Conservation (phyloP, 2,797 vertebrate genomes). For the Ceyx erithaca region DNA sequence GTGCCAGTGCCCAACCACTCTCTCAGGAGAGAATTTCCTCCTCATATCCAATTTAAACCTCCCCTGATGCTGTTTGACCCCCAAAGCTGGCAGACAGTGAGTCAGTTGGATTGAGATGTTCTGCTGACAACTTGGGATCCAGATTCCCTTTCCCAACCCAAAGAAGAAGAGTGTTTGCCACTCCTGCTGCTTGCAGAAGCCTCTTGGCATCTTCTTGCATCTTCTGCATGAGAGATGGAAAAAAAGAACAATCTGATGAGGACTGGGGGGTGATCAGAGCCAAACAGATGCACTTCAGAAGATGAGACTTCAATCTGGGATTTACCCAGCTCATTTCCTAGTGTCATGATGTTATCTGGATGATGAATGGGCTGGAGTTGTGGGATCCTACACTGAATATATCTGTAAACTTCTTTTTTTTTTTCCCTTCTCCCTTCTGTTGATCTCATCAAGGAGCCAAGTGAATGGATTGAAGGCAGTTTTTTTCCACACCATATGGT, state of each 20-base stretch:
- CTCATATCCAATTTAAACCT: too few relatives aligned
- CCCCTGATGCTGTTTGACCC: not conserved
- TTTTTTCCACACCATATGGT: conserved; percentile 41
- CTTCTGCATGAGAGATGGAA: conserved; percentile 10
- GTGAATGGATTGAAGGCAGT: conserved; percentile 13
- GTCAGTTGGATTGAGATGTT: not conserved
- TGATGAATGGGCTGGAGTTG: conserved; percentile 42
- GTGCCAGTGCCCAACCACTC: too few relatives aligned
- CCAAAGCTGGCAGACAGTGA: not conserved
- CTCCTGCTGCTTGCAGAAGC: not conserved
- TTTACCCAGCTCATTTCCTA: conserved; percentile 64
- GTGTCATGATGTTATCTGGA: conserved; percentile 10
- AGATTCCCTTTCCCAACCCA: not conserved
- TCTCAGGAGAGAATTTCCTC: too few relatives aligned
- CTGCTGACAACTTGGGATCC: not conserved
- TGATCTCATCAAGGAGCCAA: conserved; percentile 23
- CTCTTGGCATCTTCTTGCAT: conserved; percentile 2
- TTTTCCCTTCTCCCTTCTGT: conserved; percentile 26
- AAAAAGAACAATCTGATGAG: not conserved
- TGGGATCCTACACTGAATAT: conserved; percentile 2
- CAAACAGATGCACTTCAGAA: conserved; percentile 64
- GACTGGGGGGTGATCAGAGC: not conserved
- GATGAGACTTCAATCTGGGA: conserved; percentile 33
- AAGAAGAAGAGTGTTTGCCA: not conserved
- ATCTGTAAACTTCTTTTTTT: not conserved